These are phyloP conservation scores for Grammomys surdaster DNA, from an alignment of 2,113 vertebrate genomes.

Conservation along the genomic window DNA sequence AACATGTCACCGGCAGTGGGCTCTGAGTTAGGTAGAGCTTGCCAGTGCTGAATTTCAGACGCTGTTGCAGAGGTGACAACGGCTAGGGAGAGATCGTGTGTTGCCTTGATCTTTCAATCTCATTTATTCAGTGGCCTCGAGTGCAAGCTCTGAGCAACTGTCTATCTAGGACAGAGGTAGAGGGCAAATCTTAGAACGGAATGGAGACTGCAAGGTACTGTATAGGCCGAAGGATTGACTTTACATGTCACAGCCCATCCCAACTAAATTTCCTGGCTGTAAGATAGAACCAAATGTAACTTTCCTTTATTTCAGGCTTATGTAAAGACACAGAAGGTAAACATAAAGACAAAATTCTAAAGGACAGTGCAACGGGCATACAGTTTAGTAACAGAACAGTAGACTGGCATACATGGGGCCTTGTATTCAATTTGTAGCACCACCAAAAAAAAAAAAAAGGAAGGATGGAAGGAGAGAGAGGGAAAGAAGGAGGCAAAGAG, in stretches of 20 bases:
- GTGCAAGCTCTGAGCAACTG: slow-evolving; percentile 48
- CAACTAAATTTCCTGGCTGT: neutral
- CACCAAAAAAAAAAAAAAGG: neutral
- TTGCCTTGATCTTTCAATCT: slow-evolving; percentile 38
- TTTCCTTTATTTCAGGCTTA: slow-evolving; percentile 20
- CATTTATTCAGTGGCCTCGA: neutral
- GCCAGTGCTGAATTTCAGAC: slow-evolving; percentile 58
- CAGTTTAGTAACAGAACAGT: neutral
- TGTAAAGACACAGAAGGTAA: neutral
- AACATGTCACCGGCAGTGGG: neutral
- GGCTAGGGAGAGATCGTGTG: slow-evolving; percentile 14
- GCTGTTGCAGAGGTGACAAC: neutral
- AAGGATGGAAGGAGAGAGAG: neutral
- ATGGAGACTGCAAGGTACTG: neutral
- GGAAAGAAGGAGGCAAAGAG: neutral
- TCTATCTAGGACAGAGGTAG: slow-evolving; percentile 62
- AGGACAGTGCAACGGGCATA: neutral
- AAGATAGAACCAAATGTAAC: neutral
- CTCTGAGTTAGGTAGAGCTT: neutral
- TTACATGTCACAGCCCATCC: neutral
- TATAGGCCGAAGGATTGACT: slow-evolving; percentile 16
- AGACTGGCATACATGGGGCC: neutral
- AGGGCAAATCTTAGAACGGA: slow-evolving; percentile 50
- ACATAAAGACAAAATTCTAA: slow-evolving; percentile 19
- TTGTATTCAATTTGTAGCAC: neutral